Conservation (phyloP, 1,140 invertebrate species). For the Drosophila orena region DNA sequence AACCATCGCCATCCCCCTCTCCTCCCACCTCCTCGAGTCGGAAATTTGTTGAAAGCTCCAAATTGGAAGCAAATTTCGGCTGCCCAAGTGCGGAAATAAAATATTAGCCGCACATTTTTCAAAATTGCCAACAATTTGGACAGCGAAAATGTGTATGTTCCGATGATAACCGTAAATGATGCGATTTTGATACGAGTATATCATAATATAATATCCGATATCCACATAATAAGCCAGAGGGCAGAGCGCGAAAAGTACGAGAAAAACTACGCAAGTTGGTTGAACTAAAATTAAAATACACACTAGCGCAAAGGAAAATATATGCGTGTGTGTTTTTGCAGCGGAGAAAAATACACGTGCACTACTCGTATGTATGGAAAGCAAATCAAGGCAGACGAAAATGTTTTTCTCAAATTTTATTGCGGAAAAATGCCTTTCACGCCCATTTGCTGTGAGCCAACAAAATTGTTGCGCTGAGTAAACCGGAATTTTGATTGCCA, state of each 20-base stretch:
- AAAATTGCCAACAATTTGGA: conserved; percentile 61
- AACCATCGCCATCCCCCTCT: not conserved
- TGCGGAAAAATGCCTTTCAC: conserved; percentile 12
- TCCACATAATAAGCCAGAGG: conserved; percentile 21
- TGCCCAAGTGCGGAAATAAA: conserved; percentile 77
- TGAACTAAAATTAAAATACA: conserved; percentile 54
- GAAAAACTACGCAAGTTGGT: not conserved
- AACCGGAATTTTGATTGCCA: conserved; percentile 26
- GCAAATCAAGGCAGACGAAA: conserved; percentile 41
- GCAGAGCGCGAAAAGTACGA: not conserved
- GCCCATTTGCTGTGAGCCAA: conserved; percentile 20
- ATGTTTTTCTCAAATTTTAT: conserved; percentile 37
- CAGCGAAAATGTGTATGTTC: too few relatives aligned
- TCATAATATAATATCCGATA: conserved; percentile 11
- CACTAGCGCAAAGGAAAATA: conserved; percentile 11
- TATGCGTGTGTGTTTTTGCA: not conserved
- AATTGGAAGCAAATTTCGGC: conserved; percentile 75
- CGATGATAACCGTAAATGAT: conserved; percentile 23
- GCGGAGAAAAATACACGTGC: conserved; percentile 24
- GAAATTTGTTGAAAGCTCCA: conserved; percentile 73
- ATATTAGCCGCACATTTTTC: conserved; percentile 71
- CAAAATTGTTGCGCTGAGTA: conserved; percentile 11
- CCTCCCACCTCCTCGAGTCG: conserved; percentile 12
- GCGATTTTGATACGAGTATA: conserved; percentile 46
- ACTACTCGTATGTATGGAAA: too few relatives aligned